Evolutionary conservation across 2,888 invertebrate species (phyloP), one percentile per base, ranked within the genome.

Genomic region (Drosophila meridionalis): DNA sequence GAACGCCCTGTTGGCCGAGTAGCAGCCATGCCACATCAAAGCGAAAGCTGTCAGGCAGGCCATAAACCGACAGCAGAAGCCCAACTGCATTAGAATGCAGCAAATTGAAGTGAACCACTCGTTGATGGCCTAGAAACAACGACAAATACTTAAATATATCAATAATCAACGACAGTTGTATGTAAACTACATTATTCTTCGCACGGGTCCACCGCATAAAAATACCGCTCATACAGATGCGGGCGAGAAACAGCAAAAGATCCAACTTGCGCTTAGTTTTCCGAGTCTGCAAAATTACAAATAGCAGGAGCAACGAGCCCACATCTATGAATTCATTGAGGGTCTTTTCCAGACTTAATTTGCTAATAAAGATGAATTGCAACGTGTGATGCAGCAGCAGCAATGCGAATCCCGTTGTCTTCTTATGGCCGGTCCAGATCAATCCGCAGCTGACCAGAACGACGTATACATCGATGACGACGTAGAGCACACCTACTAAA

Each of bases 221-320:
- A 8, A 52, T 36, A 57, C 63, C 61, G 34, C 48, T 28, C 42
- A 78, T 30, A 47, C 53, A 45, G n/a, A 65, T 30, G 55, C 78
- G 64, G 34, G 48, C 50, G 0, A 64, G n/a, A n/a, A 62, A 34
- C 9, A 57, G 42, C n/a, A 55, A n/a, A 1, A 26, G 36, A 14
- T 73, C 58, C 53, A 67, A 14, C 9, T 43, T 63, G 26, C 9
- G 1, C 38, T 59, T 32, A 20, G 20, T 20, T 20, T 20, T 20
- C 20, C 20, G 20, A 20, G 20, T 20, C 20, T 20, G 20, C 20
- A 20, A 20, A 20, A 20, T 20, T 20, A 20, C 20, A 20, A 20
- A 20, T 40, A 83, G 48, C 42, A 75, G 30, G 9, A 80, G 34
- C 26, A 83, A 57, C 6, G 56, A 55, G 30, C 83, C 81, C 53